phyloP scores from a whole-genome alignment of 2,797 vertebrate genomes.

The Pseudomugil gertrudae region DNA sequence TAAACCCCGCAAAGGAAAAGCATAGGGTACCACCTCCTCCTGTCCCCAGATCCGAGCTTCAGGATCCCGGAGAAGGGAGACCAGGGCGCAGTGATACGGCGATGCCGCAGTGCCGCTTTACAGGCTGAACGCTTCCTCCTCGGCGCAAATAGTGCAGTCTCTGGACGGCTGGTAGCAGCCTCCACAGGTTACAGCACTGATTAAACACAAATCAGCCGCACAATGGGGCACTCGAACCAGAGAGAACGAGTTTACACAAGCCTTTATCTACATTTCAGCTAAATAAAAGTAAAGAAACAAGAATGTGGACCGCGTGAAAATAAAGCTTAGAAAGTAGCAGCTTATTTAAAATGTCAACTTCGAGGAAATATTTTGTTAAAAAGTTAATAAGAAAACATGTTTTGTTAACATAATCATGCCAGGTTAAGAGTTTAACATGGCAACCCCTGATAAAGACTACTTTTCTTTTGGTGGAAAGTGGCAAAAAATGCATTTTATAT shows the following conservation, averaged over 20 bases:
- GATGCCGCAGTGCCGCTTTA: slow-evolving; percentile 88
- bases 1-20: slow-evolving; percentile 79
- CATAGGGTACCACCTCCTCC: slow-evolving; percentile 73
- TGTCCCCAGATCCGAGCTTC: slow-evolving; percentile 78
- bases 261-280: background rate
- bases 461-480: too few species aligned
- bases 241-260: background rate
- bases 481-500: too few species aligned
- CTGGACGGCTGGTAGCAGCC: slow-evolving; percentile 16
- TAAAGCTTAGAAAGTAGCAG: background rate
- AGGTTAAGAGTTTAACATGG: too few species aligned
- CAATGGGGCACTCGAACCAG: background rate
- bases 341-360: background rate
- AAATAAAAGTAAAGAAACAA: background rate
- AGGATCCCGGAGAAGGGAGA: slow-evolving; percentile 83
- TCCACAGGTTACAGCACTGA: background rate
- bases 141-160: slow-evolving; percentile 82
- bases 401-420: background rate
- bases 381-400: background rate
- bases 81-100: slow-evolving; percentile 84
- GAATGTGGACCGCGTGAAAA: background rate
- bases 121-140: slow-evolving; percentile 84
- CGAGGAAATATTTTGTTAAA: background rate
- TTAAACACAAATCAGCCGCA: rapidly evolving
- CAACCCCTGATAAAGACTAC: too few species aligned